A percentile compares a stretch with the other conserved stretches of the same genome.
These are phyloP conservation scores for Empis stercorea DNA, from an alignment of 2,888 invertebrate species.

Conservation along the genomic window DNA sequence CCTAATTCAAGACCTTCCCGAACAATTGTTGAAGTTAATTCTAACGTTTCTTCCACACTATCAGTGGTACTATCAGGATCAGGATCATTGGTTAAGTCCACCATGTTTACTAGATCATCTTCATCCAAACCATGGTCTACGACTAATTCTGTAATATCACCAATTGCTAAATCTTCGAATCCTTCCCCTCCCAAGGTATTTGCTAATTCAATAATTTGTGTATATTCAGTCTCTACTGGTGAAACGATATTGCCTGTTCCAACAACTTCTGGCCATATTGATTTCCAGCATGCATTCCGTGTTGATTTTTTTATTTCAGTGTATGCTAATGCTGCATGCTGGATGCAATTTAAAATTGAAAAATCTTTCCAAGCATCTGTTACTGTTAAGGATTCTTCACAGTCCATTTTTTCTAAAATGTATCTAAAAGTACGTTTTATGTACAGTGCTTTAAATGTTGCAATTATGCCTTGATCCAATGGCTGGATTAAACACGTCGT, in stretches of 20 bases:
- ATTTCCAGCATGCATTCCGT: not conserved
- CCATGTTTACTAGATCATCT: not conserved
- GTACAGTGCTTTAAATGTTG: conserved; percentile 13
- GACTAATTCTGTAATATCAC: not conserved
- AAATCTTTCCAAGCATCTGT: not conserved
- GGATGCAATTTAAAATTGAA: not conserved
- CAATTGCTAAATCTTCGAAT: not conserved
- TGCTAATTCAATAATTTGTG: not conserved
- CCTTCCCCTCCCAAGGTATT: not conserved
- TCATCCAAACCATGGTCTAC: not conserved
- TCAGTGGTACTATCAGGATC: not conserved
- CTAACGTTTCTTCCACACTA: not conserved
- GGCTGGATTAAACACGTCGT: not conserved
- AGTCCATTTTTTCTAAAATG: too few relatives aligned
- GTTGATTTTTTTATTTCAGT: conserved; percentile 10
- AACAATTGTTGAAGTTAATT: not conserved
- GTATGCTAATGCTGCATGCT: conserved; percentile 3
- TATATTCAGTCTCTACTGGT: not conserved
- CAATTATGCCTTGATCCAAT: conserved; percentile 18
- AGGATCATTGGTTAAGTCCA: not conserved
- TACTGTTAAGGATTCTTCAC: too few relatives aligned
- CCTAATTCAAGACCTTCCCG: too few relatives aligned
- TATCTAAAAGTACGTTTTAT: too few relatives aligned
- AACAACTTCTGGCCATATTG: not conserved
- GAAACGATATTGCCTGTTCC: not conserved